These are phyloP conservation scores for Temnothorax rugatulus DNA, from an alignment of 2,888 invertebrate species.

Conservation along the genomic window DNA sequence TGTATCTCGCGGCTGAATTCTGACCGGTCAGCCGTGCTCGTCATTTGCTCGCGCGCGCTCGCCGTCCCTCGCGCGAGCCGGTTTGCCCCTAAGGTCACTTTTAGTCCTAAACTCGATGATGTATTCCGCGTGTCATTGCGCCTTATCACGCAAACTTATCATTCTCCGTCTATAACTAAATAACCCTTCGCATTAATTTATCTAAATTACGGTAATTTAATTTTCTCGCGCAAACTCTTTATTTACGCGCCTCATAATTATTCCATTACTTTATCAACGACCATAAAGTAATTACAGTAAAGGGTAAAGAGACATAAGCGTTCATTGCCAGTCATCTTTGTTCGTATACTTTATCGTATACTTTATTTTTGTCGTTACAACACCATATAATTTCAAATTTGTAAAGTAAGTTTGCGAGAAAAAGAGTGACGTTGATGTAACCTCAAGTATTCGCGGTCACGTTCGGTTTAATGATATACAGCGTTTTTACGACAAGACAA, in stretches of 20 bases:
- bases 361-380: not conserved
- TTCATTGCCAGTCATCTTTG: not conserved
- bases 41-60: slow-evolving; percentile 25
- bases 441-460: not conserved
- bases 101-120: slow-evolving; percentile 24
- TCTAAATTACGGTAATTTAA: slow-evolving; percentile 31
- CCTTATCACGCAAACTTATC: slow-evolving; percentile 19
- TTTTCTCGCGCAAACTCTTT: not conserved
- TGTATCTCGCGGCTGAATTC: slow-evolving; percentile 39
- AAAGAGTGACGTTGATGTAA: not conserved
- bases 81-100: not conserved
- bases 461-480: not conserved
- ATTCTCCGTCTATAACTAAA: not conserved
- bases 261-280: slow-evolving; percentile 1
- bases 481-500: not conserved
- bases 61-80: not conserved
- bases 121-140: not conserved
- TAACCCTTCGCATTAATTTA: not conserved
- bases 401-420: not conserved
- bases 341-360: not conserved
- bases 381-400: not conserved
- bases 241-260: not conserved
- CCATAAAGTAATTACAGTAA: not conserved
- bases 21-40: slow-evolving; percentile 59
- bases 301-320: not conserved